Percentiles rank a stretch among this genome's conserved stretches.
phyloP scores from a whole-genome alignment of 2,888 invertebrate species.

The Volucella zonaria region DNA sequence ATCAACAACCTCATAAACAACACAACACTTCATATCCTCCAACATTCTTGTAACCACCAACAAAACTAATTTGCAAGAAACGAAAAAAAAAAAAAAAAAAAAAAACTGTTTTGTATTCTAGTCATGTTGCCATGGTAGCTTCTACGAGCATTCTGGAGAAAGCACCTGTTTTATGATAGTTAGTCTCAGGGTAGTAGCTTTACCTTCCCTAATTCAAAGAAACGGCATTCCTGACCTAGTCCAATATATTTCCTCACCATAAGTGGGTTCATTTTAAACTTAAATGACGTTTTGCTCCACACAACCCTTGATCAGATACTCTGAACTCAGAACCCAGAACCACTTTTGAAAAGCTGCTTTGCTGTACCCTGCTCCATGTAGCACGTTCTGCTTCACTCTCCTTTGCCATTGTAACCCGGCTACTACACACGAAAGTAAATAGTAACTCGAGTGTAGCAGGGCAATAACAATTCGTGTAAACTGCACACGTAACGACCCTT shows the following conservation, averaged over 20 bases:
- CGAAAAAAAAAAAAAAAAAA: background rate
- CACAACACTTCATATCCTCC: slow-evolving; percentile 34
- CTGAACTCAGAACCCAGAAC: slow-evolving; percentile 16
- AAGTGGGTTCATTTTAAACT: slow-evolving; percentile 31
- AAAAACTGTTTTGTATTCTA: slow-evolving; percentile 22
- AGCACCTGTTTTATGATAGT: slow-evolving; percentile 37
- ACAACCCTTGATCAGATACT: slow-evolving; percentile 23
- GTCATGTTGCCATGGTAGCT: slow-evolving; percentile 17
- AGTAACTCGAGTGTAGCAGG: slow-evolving; percentile 61
- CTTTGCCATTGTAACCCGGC: background rate
- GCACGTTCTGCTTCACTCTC: too few relatives aligned
- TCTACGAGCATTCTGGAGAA: background rate
- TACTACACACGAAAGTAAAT: slow-evolving; percentile 59
- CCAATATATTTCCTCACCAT: slow-evolving; percentile 45
- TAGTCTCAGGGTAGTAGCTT: slow-evolving; percentile 24
- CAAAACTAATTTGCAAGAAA: slow-evolving; percentile 28
- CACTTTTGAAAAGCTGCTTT: too few relatives aligned
- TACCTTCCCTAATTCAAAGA: slow-evolving; percentile 23
- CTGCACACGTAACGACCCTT: slow-evolving; percentile 73
- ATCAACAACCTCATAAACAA: background rate
- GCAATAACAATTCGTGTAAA: slow-evolving; percentile 73
- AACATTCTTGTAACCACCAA: background rate
- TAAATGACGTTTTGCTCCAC: slow-evolving; percentile 21
- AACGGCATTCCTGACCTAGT: slow-evolving; percentile 68
- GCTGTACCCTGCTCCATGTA: too few relatives aligned